phyloP scores from a whole-genome alignment of 2,888 invertebrate genomes.

The Hypolimnas misippus region DNA sequence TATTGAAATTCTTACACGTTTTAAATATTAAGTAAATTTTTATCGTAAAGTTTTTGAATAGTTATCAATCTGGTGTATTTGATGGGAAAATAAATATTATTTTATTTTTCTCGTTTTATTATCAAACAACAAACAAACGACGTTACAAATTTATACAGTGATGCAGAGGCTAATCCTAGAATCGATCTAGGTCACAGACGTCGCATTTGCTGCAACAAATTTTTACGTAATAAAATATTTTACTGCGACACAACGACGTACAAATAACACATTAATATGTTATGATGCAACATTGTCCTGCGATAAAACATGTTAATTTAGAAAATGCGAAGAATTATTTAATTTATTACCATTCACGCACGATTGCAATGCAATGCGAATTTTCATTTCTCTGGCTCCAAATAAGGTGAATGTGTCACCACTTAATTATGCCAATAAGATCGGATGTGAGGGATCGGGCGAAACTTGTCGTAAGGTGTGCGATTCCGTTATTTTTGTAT shows the following conservation, averaged over 20 bases:
- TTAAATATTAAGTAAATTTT: too few relatives aligned
- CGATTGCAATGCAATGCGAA: conserved; percentile 10
- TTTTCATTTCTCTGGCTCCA: conserved; percentile 23
- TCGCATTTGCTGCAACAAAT: conserved; percentile 35
- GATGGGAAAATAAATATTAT: neutral
- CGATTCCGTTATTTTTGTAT: conserved; percentile 49
- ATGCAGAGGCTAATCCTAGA: conserved; percentile 23
- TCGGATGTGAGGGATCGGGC: conserved; percentile 36
- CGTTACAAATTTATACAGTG: too few relatives aligned
- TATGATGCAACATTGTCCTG: conserved; percentile 29
- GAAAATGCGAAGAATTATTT: conserved; percentile 21
- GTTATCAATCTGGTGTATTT: neutral
- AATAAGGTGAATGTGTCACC: conserved; percentile 46
- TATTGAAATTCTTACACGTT: neutral
- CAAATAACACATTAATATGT: conserved; percentile 16
- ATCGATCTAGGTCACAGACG: conserved; percentile 39
- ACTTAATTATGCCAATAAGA: conserved; percentile 49
- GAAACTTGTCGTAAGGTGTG: conserved; percentile 47
- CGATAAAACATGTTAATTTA: conserved; percentile 19
- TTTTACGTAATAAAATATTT: conserved; percentile 38
- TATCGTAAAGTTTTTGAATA: neutral
- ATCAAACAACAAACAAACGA: neutral
- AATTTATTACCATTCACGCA: conserved; percentile 3
- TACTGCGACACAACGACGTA: conserved; percentile 26
- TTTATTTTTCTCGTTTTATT: neutral